Percentiles rank a stretch among this genome's conserved stretches.
These are phyloP conservation scores for Gallinago undulata DNA, from an alignment of 2,113 vertebrate species.

Conservation along the genomic window DNA sequence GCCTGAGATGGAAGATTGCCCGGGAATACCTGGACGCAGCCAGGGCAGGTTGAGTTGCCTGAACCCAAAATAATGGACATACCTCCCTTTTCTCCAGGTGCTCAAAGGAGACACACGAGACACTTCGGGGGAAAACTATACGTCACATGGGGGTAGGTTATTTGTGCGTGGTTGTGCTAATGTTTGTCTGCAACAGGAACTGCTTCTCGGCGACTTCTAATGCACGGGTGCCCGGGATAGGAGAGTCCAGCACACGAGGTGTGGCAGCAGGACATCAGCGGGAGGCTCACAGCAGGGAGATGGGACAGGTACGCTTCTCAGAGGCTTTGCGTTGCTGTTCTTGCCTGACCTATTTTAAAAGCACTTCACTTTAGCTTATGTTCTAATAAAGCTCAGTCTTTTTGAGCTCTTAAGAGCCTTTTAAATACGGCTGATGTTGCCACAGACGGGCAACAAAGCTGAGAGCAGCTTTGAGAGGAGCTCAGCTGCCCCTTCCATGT, in stretches of 20 bases:
- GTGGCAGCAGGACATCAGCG: background rate
- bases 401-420: background rate
- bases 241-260: fast-evolving
- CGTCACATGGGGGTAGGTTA: fast-evolving
- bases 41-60: background rate
- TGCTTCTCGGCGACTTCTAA: fast-evolving
- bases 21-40: fast-evolving
- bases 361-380: background rate
- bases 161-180: fast-evolving
- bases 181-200: background rate
- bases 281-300: background rate
- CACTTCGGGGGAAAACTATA: fast-evolving
- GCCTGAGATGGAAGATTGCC: background rate
- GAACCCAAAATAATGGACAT: background rate
- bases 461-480: background rate
- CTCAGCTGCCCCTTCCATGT: background rate
- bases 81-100: background rate
- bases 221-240: background rate
- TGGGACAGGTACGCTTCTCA: background rate
- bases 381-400: background rate
- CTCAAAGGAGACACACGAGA: fast-evolving
- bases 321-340: background rate
- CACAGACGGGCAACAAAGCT: background rate
- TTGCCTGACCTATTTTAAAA: background rate
- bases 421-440: background rate